phyloP scores from a whole-genome alignment of 1,140 invertebrate species.

The Aplysia californica region DNA sequence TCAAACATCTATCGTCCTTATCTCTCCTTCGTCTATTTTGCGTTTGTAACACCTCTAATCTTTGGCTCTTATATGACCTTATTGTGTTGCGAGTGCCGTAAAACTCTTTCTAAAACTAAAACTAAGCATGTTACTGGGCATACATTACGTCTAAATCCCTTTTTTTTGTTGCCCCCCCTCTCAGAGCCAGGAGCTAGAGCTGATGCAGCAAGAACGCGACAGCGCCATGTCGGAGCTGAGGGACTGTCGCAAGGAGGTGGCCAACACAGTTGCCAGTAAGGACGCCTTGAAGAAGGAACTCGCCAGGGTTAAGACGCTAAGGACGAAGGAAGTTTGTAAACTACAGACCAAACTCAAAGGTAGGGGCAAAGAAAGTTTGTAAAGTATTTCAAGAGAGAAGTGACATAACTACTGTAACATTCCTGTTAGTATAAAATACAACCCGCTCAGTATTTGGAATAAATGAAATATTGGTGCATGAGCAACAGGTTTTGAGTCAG shows the following conservation, averaged over 20 bases:
- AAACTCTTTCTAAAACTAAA: no score
- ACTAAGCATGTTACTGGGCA: no score
- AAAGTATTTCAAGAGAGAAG: no score
- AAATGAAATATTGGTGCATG: neutral
- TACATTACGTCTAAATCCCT: no score
- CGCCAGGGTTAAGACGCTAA: conserved; percentile 39
- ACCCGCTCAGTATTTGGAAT: neutral
- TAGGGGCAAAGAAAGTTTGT: no score
- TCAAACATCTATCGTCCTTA: no score
- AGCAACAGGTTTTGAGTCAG: neutral
- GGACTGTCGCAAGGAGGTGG: conserved; percentile 56
- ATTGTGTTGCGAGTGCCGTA: no score
- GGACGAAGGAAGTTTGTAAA: conserved; percentile 51
- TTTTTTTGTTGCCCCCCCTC: no score
- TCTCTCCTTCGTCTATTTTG: no score
- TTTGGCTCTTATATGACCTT: no score
- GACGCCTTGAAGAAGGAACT: conserved; percentile 49
- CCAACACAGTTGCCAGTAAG: conserved; percentile 44
- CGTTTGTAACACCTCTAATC: no score
- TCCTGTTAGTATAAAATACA: neutral
- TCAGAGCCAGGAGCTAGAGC: conserved; percentile 43
- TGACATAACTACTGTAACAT: no score
- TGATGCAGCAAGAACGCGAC: conserved; percentile 54
- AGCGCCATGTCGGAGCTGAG: conserved; percentile 53
- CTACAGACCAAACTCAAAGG: conserved; percentile 55